A percentile compares a stretch with the other conserved stretches of the same genome.
These are phyloP conservation scores for Aramus guarauna DNA, from an alignment of 2,113 vertebrate species.

Conservation along the genomic window DNA sequence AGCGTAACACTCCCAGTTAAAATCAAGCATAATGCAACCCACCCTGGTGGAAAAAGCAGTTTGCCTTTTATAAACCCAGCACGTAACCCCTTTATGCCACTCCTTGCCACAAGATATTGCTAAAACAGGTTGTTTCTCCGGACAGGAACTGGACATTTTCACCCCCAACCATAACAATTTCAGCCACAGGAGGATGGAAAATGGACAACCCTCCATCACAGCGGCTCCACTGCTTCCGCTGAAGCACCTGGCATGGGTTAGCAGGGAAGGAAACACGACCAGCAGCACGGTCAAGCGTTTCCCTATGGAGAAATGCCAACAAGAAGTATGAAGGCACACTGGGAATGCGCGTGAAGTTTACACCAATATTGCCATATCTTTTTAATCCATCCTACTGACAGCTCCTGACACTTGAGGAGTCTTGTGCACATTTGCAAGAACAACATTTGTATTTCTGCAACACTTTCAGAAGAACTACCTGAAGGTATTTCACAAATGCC, in stretches of 20 bases:
- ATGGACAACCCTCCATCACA: accelerated
- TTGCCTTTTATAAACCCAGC: not conserved
- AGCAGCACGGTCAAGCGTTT: not conserved
- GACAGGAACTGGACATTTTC: not conserved
- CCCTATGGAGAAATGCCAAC: accelerated
- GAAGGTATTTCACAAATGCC: not conserved
- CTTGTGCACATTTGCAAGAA: not conserved
- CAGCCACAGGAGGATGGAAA: not conserved
- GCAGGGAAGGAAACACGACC: not conserved
- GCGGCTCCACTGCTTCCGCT: not conserved
- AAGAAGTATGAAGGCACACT: not conserved
- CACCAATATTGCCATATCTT: not conserved
- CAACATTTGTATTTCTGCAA: not conserved
- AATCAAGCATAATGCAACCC: not conserved
- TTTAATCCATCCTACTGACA: accelerated
- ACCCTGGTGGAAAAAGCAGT: not conserved
- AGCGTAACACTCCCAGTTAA: not conserved
- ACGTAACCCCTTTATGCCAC: not conserved
- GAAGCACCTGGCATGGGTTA: not conserved
- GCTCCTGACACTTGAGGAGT: not conserved
- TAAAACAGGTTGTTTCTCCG: not conserved
- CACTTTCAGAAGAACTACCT: not conserved
- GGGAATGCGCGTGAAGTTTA: accelerated
- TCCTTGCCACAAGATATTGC: not conserved
- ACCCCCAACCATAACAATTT: not conserved